Evolutionary conservation across 1,140 invertebrate genomes (phyloP), one percentile per base, ranked within the genome.

Genomic region (Stratiolaelaps scimitus): DNA sequence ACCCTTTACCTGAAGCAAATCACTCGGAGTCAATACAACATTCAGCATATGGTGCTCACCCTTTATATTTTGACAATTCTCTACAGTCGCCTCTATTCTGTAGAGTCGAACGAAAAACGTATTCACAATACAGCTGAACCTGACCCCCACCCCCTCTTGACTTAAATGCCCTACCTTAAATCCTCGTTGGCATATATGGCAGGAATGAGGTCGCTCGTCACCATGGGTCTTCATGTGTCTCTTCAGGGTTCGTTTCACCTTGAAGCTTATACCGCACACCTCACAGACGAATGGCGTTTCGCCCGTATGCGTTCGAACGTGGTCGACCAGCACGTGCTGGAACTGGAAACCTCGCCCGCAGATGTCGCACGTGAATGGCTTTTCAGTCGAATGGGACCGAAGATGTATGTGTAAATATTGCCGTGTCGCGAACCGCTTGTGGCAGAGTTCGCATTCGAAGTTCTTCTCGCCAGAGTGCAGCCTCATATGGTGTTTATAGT

Each of bases 291-390:
- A 74, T 64, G 67, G 72, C 26, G 71, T 75, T 68, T 69, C 74
- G 0, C 81, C 80, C 0, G 78, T 81, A 66, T 85, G 83, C 72
- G 80, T 82, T 1, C 85, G 76, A 69, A 84, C 75, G n/a, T 80
- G 78, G 67, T 82, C 79, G 10, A 79, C 75, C 20, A 83, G 72
- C 67, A 81, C 78, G 7, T 77, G 73, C 43, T 78, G 77, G 1
- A 78, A 78, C 1, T 78, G 78, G 68, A 82, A 83, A 69, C 73
- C 76, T 26, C 78, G 72, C 0, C 75, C 76, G 69, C 81, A 82
- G 34, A 81, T 70, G 15, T 71, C 67, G 53, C 73, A 73, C 20
- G 64, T 66, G 65, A 69, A 74, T 29, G 70, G 70, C 45, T 71
- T 72, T 19, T 72, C 68, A 34, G 53, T n/a, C 69, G 71, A 17